A percentile compares a stretch with the other conserved stretches of the same genome.
phyloP scores from a whole-genome alignment of 1,140 invertebrate species.

The Mesaphorura yosii region DNA sequence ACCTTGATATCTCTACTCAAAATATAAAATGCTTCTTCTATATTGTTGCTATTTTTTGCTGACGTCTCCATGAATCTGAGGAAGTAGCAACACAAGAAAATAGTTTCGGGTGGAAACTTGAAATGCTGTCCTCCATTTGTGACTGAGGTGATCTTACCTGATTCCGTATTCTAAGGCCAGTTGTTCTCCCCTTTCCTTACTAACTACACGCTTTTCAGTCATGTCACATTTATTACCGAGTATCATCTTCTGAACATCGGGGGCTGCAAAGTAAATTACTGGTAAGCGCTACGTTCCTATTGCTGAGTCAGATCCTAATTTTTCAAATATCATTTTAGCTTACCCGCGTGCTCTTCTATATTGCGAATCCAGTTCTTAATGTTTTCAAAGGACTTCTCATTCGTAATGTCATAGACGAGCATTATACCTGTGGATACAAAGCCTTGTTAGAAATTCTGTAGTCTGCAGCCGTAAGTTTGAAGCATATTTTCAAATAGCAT shows the following conservation, averaged over 20 bases:
- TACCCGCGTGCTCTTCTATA: slow-evolving; percentile 37
- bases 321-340: slow-evolving; percentile 5
- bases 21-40: slow-evolving; percentile 83
- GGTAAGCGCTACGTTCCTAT: not conserved
- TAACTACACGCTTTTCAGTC: slow-evolving; percentile 71
- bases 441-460: no score
- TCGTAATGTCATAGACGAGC: slow-evolving; percentile 45
- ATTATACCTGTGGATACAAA: no score
- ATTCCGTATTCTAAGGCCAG: slow-evolving; percentile 81
- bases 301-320: slow-evolving; percentile 6
- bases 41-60: slow-evolving; percentile 80
- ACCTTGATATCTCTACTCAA: slow-evolving; percentile 86
- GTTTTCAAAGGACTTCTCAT: slow-evolving; percentile 45
- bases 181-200: slow-evolving; percentile 56
- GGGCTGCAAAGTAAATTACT: slow-evolving; percentile 58
- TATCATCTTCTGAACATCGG: slow-evolving; percentile 91
- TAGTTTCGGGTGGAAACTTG: no score
- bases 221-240: slow-evolving; percentile 91
- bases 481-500: no score
- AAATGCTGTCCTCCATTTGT: no score
- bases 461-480: no score
- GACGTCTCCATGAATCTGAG: slow-evolving; percentile 74
- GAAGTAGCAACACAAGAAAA: not conserved
- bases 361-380: slow-evolving; percentile 45
- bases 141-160: slow-evolving; percentile 40